Evolutionary conservation across 2,888 invertebrate genomes (phyloP).

Genomic region (Eupithecia exiguata): DNA sequence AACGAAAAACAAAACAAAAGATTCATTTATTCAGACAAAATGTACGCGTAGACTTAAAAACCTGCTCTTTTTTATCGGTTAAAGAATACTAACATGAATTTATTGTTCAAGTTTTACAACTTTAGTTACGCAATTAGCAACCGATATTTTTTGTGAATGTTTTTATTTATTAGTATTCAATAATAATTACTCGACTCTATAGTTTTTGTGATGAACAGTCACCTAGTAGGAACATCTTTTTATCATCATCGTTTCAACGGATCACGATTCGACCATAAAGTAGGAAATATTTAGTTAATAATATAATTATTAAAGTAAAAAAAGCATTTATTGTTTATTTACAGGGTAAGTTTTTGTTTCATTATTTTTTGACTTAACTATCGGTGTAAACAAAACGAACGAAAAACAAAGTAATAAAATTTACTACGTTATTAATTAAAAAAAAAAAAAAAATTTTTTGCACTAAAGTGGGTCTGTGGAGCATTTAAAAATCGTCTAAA

Average conservation of each 20-base stretch:
- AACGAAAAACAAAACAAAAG: neutral
- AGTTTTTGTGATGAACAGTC: constrained; percentile 28
- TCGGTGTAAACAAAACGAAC: constrained; percentile 27
- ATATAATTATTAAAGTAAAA: constrained; percentile 25
- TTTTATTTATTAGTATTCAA: constrained; percentile 11
- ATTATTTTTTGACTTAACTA: constrained; percentile 32
- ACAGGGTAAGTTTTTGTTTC: constrained; percentile 28
- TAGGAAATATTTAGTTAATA: constrained; percentile 38
- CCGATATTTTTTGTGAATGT: constrained; percentile 3
- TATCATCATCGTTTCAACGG: constrained; percentile 22
- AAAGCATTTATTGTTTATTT: constrained; percentile 36
- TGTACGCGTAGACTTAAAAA: no score
- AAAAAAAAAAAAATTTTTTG: no score
- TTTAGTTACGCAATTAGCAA: constrained; percentile 5
- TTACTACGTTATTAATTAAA: no score
- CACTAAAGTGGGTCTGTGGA: neutral
- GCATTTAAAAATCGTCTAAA: neutral
- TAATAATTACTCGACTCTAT: constrained; percentile 9
- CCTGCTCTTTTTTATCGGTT: neutral
- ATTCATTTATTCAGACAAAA: neutral
- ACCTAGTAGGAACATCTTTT: constrained; percentile 35
- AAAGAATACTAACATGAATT: neutral
- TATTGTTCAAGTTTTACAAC: neutral
- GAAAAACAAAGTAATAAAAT: no score
- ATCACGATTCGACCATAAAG: constrained; percentile 33